These are phyloP conservation scores for Catharus minimus DNA, from an alignment of 2,113 vertebrate species.

Conservation along the genomic window DNA sequence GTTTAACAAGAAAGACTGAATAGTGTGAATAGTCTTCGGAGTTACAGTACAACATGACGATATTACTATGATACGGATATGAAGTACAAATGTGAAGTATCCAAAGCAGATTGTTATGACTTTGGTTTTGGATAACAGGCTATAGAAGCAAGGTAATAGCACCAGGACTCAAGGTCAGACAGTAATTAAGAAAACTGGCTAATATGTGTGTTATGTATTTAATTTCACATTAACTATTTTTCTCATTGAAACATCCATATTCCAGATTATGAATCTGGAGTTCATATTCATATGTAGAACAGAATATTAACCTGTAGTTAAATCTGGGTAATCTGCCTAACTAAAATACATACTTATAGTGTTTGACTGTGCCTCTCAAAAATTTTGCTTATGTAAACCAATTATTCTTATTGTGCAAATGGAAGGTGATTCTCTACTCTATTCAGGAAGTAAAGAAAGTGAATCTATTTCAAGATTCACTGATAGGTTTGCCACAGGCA, in stretches of 20 bases:
- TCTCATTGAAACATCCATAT: accelerated
- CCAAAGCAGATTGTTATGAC: not conserved
- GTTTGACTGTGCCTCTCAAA: not conserved
- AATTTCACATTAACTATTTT: not conserved
- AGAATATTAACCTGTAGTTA: not conserved
- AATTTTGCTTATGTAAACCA: not conserved
- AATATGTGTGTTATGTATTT: not conserved
- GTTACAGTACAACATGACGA: not conserved
- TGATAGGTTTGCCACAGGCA: constrained; percentile 32
- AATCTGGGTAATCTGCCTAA: not conserved
- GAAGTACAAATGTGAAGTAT: not conserved
- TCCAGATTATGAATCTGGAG: not conserved
- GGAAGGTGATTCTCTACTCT: not conserved
- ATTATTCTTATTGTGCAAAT: not conserved
- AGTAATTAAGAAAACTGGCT: not conserved
- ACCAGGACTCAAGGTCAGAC: not conserved
- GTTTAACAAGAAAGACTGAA: not conserved
- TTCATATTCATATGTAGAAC: not conserved
- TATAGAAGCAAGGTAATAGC: not conserved
- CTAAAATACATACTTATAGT: not conserved
- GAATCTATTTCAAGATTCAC: not conserved
- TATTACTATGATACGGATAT: not conserved
- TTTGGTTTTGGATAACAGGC: accelerated
- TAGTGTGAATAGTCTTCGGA: not conserved
- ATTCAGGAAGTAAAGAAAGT: not conserved